Evolutionary conservation across 2,113 vertebrate genomes (phyloP).

Genomic region (Cryptotis parvus): DNA sequence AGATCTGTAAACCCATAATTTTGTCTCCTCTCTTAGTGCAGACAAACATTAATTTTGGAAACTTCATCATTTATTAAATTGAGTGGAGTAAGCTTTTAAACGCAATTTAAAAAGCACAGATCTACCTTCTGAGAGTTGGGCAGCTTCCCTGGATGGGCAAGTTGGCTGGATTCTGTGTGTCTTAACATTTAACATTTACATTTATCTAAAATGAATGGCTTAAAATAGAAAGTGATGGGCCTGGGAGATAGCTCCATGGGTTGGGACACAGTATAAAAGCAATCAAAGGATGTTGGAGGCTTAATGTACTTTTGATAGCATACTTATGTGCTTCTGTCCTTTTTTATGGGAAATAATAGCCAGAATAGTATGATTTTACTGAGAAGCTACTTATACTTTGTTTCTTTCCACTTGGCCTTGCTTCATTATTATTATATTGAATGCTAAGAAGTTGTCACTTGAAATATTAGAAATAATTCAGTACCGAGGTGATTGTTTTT

Average conservation of each 20-base stretch:
- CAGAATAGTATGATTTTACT: neutral
- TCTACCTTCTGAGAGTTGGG: neutral
- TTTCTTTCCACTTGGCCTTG: neutral
- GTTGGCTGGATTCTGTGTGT: neutral
- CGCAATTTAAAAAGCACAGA: neutral
- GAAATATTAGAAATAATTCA: neutral
- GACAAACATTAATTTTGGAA: neutral
- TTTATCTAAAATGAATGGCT: constrained; percentile 32
- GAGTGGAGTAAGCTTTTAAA: neutral
- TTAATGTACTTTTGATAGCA: neutral
- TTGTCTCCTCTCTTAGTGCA: neutral
- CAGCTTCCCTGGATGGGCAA: neutral
- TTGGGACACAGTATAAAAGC: neutral
- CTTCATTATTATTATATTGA: neutral
- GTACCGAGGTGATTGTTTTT: neutral
- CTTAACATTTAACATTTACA: neutral
- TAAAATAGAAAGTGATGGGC: neutral
- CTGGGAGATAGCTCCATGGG: neutral
- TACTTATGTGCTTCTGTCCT: neutral
- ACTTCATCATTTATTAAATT: neutral
- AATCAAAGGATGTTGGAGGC: neutral
- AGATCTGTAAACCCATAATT: neutral
- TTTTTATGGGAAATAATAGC: neutral
- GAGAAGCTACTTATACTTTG: neutral
- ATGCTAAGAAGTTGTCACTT: neutral